Evolutionary conservation across 2,113 vertebrate species (phyloP).

Genomic region (Dinomys branickii): DNA sequence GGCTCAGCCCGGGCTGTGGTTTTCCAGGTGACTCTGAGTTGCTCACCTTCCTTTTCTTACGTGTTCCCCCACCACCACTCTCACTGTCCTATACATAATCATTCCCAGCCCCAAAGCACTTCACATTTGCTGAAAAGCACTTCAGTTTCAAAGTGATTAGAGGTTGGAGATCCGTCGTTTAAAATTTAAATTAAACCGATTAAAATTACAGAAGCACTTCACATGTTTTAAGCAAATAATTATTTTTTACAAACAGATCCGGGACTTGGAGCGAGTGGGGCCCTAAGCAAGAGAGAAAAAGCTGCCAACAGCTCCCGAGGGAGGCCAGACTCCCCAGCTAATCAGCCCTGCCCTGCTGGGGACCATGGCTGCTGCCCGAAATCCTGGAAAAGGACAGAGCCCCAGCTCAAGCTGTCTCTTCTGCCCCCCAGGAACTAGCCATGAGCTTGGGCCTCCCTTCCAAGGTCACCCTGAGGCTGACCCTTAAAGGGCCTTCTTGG

Average conservation of each 20-base stretch:
- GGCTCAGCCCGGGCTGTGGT: not conserved
- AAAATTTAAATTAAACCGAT: constrained; percentile 89
- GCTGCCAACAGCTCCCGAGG: not conserved
- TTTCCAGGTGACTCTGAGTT: not conserved
- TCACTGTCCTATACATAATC: constrained; percentile 74
- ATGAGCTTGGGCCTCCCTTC: not conserved
- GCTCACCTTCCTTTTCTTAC: not conserved
- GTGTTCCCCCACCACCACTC: constrained; percentile 28
- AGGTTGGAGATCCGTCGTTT: constrained; percentile 86
- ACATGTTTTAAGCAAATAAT: constrained; percentile 87
- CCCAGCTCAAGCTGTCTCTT: accelerated
- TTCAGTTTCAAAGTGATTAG: constrained; percentile 89
- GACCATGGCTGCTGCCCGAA: not conserved
- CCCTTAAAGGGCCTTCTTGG: accelerated
- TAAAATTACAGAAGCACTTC: constrained; percentile 86
- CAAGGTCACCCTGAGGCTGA: not conserved
- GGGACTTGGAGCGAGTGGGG: constrained; percentile 62
- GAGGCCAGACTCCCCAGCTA: too few species aligned
- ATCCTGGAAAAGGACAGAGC: not conserved
- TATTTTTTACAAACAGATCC: constrained; percentile 74
- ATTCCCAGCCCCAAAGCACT: constrained; percentile 84
- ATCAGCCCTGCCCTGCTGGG: not conserved
- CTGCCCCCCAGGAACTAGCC: not conserved
- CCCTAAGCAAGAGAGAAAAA: not conserved
- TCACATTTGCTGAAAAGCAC: constrained; percentile 88